These are phyloP conservation scores for Tadarida brasiliensis DNA, from an alignment of 2,797 vertebrate genomes.

Conservation along the genomic window DNA sequence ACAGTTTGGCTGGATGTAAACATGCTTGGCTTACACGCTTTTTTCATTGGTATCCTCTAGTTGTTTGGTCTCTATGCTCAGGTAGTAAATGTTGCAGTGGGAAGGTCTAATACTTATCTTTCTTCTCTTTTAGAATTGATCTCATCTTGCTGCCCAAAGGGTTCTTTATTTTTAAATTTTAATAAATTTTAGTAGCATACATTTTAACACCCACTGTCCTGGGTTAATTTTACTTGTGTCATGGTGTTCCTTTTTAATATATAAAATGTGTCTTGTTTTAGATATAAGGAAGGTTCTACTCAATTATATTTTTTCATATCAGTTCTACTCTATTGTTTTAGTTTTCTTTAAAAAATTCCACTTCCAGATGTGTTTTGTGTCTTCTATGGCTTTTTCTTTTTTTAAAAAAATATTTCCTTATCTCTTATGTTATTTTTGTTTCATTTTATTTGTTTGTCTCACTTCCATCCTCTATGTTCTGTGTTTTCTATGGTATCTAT, in stretches of 20 bases:
- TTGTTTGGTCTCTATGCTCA: neutral
- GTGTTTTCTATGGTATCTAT: neutral
- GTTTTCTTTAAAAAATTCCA: neutral
- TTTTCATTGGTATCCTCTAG: neutral
- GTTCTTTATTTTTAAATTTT: slow-evolving; percentile 17
- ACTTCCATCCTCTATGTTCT: neutral
- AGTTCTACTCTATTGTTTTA: neutral
- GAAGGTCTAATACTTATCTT: neutral
- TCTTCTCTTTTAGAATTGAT: neutral
- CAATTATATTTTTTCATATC: neutral
- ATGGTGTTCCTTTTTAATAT: neutral
- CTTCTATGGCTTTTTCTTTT: neutral
- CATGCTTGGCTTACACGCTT: neutral
- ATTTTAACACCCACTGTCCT: neutral
- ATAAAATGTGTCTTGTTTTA: neutral
- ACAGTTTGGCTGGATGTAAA: neutral
- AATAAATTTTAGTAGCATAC: neutral
- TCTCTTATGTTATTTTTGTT: neutral
- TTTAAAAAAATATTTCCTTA: neutral
- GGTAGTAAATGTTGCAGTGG: neutral
- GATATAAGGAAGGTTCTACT: neutral
- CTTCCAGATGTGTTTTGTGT: neutral
- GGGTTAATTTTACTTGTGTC: neutral
- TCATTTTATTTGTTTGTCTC: neutral
- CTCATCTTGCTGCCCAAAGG: neutral